phyloP scores from a whole-genome alignment of 2,797 vertebrate genomes.

The Distichodus sexfasciatus region DNA sequence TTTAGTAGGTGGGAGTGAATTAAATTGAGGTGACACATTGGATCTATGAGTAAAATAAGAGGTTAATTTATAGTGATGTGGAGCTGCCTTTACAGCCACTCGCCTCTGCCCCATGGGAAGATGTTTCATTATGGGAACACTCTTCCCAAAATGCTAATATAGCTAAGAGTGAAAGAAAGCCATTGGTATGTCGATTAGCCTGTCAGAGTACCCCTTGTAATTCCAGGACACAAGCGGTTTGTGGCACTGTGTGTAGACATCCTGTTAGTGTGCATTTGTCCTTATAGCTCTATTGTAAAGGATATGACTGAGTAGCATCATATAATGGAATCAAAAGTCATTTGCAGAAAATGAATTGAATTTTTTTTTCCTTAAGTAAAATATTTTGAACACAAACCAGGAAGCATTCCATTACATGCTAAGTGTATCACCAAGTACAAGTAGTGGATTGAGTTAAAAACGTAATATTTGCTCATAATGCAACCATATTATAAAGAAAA shows the following conservation, averaged over 20 bases:
- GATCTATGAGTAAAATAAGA: conserved; percentile 24
- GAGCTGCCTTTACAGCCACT: conserved; percentile 7
- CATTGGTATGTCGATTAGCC: too few relatives aligned
- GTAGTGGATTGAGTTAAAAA: background rate
- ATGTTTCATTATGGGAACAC: conserved; percentile 36
- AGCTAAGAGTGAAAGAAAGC: too few relatives aligned
- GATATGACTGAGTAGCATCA: too few relatives aligned
- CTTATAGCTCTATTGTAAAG: background rate
- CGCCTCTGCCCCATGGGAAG: background rate
- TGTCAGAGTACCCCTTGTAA: too few relatives aligned
- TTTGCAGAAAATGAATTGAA: background rate
- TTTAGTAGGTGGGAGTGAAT: conserved; percentile 19
- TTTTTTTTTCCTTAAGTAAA: too few relatives aligned
- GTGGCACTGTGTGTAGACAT: background rate
- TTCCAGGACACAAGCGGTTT: conserved; percentile 20
- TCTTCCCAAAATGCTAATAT: too few relatives aligned
- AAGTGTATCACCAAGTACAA: background rate
- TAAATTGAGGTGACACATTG: conserved; percentile 40
- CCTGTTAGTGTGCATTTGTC: too few relatives aligned
- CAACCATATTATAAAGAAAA: background rate
- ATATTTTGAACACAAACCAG: background rate
- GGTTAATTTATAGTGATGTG: conserved; percentile 39
- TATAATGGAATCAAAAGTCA: background rate
- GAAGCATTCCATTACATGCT: background rate
- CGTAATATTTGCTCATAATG: background rate